Percentiles rank a stretch among this genome's conserved stretches.
Conservation (phyloP, 2,888 invertebrate species). For the Caenorhabditis plicata region DNA sequence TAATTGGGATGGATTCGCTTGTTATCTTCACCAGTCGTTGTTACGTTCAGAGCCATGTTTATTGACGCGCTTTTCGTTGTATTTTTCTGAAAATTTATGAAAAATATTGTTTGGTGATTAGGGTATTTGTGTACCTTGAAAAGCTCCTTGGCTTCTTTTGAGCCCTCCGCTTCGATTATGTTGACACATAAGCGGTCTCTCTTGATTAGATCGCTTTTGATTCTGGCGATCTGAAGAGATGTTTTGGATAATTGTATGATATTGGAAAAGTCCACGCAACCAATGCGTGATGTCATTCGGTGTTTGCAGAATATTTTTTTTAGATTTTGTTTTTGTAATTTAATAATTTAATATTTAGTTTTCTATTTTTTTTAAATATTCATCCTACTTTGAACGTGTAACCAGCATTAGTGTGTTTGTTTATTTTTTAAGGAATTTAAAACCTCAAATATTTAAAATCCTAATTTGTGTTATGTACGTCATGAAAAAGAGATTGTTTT, state of each 20-base stretch:
- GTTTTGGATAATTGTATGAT: background rate
- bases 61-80: conserved; percentile 11
- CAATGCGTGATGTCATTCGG: background rate
- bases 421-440: too few species aligned
- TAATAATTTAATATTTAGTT: too few species aligned
- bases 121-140: conserved; percentile 36
- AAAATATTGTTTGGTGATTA: background rate
- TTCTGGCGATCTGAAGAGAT: conserved; percentile 38
- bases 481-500: too few species aligned
- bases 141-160: conserved; percentile 33
- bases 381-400: too few species aligned
- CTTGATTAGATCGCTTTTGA: conserved; percentile 31
- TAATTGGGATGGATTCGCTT: too few species aligned
- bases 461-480: too few species aligned
- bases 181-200: conserved; percentile 41
- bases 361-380: too few species aligned
- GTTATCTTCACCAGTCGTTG: too few species aligned
- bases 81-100: background rate
- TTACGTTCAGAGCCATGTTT: conserved; percentile 29
- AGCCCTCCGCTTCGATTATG: conserved; percentile 39
- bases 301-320: too few species aligned
- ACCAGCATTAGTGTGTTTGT: too few species aligned
- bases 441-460: too few species aligned
- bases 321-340: too few species aligned
- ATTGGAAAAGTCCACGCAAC: background rate